Base-by-base conservation (phyloP, 2,113 vertebrate genomes). In the Pangasianodon gigas region DNA sequence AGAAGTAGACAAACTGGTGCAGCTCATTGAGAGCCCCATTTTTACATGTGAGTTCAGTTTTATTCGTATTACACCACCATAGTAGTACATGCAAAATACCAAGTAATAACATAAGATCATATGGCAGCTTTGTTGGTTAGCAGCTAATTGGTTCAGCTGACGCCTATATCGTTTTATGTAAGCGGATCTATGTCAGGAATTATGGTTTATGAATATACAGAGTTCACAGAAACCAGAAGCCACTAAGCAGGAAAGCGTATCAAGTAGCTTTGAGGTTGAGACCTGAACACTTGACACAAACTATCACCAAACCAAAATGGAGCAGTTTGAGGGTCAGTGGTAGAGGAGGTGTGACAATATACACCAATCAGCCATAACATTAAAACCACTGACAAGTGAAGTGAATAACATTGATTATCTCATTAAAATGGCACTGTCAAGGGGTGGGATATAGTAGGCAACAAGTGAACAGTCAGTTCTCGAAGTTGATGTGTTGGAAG, bases 1-100 rank as follows among this genome's bases (percentile, higher is more conserved):
- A 0, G 98, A 99, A 91, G 98, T 99, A 48, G 98, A 99, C 96
- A 99, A 99, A 91, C 95, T 99, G 93, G 98, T 99, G 11, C 98
- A 99, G 93, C 97, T 99, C 93, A 98, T 99, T 0, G 98, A 99
- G 94, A 99, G 98, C 87, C 98, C 98, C 75, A 99, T 99, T 92
- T 99, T 99, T 94, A 99, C 98, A 0, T 99, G 97, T 97, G 94
- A 97, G 97, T 75, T 52, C 11, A 69, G 32, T 21, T 6, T 52
- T 9, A 24, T 84, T 32, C 32, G 11, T 74, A 26, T 67, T 62
- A 52, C 18, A 67, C 48, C 41, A 89, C 32, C 60, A 2, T 0
- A 14, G 48, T 3, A 6, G 10, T 11, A 44, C 37, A 0, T 13
- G 24, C 44, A 26, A 29, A 79, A 48, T 48, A 19, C 24, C 9